Base-by-base conservation (phyloP, 2,113 vertebrate species). In the Aspiorhynchus laticeps region DNA sequence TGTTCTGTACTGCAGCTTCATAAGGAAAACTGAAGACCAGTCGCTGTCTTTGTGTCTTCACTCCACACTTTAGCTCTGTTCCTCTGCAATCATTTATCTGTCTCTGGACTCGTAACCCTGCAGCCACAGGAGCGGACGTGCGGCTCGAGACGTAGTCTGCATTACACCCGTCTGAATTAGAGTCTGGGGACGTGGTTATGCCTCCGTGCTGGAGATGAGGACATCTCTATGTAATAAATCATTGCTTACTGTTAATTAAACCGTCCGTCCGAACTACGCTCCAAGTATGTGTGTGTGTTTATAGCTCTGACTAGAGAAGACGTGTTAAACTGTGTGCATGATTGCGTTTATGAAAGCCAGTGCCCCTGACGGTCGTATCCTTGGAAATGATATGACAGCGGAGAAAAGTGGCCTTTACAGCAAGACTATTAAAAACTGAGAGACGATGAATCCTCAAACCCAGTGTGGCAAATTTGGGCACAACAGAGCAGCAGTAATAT, bases 221-320 rank as follows among this genome's bases (percentile, higher is more conserved):
- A 59, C 24, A 36, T 74, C 51, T 59, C 67, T 28, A 26, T 84
- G 48, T 84, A 74, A 74, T 84, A 84, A 84, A 84, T 84, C 83
- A 84, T 28, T 9, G 51, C 83, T 84, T 75, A 41, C 69, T 84
- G 28, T 74, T 84, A 84, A 84, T 84, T 84, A 83, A 80, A 61
- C 24, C 76, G 43, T 43, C 53, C 56, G 38, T 75, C 59, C 48
- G 43, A 83, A 77, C 86, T 76, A 1, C 10, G 56, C 75, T 74
- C 59, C 63, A 38, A 38, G 33, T 24, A n/a, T 71, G 69, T 63
- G 43, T 69, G 67, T 75, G 59, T 78, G 82, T 59, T 84, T 84
- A 74, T 83, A 59, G 69, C 82, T 84, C 51, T 53, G 69, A 74
- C 46, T 73, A 38, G 65, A 33, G 48, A 84, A 73, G 33, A 36